Evolutionary conservation across 2,113 vertebrate species (phyloP).

Genomic region (Leucosticte australis): DNA sequence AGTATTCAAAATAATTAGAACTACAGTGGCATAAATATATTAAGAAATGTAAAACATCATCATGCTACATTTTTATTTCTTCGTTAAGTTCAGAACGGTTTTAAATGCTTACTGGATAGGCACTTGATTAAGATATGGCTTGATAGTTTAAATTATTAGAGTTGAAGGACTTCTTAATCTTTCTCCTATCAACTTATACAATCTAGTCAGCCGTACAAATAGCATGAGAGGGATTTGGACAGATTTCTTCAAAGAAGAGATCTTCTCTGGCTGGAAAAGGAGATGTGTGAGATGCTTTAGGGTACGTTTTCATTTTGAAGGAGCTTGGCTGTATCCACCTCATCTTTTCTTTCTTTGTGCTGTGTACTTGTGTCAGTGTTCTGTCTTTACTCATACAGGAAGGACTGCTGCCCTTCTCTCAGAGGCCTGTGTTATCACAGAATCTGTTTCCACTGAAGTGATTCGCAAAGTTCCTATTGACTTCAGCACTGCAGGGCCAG

Average conservation of each 20-base stretch:
- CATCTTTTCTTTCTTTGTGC: not conserved
- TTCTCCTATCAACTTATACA: not conserved
- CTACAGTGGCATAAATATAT: not conserved
- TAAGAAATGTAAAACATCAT: not conserved
- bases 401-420: not conserved
- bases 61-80: not conserved
- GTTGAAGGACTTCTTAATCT: not conserved
- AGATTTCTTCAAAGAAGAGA: not conserved
- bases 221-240: not conserved
- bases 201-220: not conserved
- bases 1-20: not conserved
- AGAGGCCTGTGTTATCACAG: not conserved
- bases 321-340: not conserved
- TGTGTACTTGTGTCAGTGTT: not conserved
- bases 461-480: not conserved
- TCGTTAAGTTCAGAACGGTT: not conserved
- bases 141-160: not conserved
- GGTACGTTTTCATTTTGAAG: not conserved
- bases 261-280: not conserved
- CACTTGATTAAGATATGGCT: not conserved
- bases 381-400: not conserved
- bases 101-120: not conserved
- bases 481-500: not conserved
- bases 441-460: not conserved
- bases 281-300: not conserved